These are phyloP conservation scores for Megalops atlanticus DNA, from an alignment of 2,113 vertebrate species.

Conservation along the genomic window DNA sequence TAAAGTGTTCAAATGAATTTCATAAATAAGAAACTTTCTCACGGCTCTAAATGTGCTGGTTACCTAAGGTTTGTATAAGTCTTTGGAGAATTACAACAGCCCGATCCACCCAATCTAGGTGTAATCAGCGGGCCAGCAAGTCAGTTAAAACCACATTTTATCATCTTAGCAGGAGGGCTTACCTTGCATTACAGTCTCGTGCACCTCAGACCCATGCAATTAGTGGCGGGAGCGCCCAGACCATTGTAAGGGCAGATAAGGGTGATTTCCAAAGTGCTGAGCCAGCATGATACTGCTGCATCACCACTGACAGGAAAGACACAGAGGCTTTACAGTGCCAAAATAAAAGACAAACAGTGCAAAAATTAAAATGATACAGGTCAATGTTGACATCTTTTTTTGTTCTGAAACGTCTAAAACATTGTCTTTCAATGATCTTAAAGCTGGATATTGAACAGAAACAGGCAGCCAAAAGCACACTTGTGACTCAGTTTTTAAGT, in stretches of 20 bases:
- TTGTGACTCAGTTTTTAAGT: too few relatives aligned
- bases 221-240: conserved; percentile 50
- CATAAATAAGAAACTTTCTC: not conserved
- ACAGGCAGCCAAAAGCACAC: too few relatives aligned
- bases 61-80: not conserved
- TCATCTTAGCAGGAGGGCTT: conserved; percentile 36
- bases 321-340: not conserved
- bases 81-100: not conserved
- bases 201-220: conserved; percentile 53
- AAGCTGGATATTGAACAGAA: too few relatives aligned
- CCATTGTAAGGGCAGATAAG: conserved; percentile 27
- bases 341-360: not conserved
- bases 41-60: not conserved
- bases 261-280: conserved; percentile 62
- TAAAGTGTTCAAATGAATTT: too few relatives aligned
- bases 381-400: too few relatives aligned
- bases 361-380: too few relatives aligned
- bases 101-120: not conserved
- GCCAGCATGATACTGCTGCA: conserved; percentile 48
- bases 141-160: not conserved
- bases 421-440: too few relatives aligned
- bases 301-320: not conserved
- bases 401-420: too few relatives aligned
- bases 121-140: not conserved
- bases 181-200: conserved; percentile 48